Base-by-base conservation (phyloP, 2,797 vertebrate genomes). In the Tenualosa ilisha region DNA sequence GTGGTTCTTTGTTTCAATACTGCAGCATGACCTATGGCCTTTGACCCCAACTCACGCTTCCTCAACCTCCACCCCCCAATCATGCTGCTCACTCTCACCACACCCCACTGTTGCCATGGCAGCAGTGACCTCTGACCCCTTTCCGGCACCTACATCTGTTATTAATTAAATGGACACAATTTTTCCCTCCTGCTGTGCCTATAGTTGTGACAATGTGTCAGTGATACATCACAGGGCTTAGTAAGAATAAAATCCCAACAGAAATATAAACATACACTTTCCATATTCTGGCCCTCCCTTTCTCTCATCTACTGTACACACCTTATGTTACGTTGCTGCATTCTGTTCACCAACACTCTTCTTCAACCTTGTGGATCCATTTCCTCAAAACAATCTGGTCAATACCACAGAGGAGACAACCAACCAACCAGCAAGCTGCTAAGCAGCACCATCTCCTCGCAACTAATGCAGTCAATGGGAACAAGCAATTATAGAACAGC, bases 111-210 rank as follows among this genome's bases (percentile, higher is more conserved):
- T 94, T 94, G 91, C 94, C 26, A 89, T 93, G 92, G 93, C 92
- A 88, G 91, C 90, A 85, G 88, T 89, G 90, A 95, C 95, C 96
- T 93, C 91, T 93, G 94, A 94, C 95, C 95, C 91, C 90, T 89
- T 53, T 88, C 86, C 53, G 92, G 90, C 90, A 91, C 92, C 94
- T 94, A 94, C 96, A 96, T 95, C 96, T 96, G 96, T 93, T 94
- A 90, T 94, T 94, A 95, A 93, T 96, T 96, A 95, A 91, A 93
- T 1, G 17, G 82, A 93, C 90, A 92, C 93, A 92, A 94, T 91
- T 88, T 51, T 56, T 93, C 91, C 90, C 86, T 88, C 87, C 86
- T 88, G 84, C 2, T 85, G 84, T 85, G 83, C 26, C 1, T 68
- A 46, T 86, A 85, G 50, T 82, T 79, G 50, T 51, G 84, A 87